A percentile compares a stretch with the other conserved stretches of the same genome.
These are phyloP conservation scores for Phytoseiulus persimilis DNA, from an alignment of 2,888 invertebrate genomes.

Conservation along the genomic window DNA sequence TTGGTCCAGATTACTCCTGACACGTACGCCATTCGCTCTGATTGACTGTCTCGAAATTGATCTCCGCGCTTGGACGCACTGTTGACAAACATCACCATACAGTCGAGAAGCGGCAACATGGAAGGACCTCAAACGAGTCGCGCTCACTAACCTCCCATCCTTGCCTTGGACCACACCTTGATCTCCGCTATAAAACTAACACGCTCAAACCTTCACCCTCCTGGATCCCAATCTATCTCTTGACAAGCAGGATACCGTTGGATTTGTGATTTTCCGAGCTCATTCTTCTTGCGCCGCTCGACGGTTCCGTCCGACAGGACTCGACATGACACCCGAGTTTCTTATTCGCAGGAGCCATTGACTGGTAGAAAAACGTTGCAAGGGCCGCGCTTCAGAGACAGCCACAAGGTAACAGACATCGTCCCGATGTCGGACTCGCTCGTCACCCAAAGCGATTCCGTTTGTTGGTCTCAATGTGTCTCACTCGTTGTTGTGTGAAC, in stretches of 20 bases:
- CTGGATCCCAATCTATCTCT: no score
- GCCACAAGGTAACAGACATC: constrained; percentile 11
- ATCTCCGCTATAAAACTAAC: no score
- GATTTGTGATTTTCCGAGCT: no score
- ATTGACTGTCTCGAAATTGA: background rate
- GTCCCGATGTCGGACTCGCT: background rate
- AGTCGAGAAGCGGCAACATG: background rate
- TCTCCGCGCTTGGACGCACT: background rate
- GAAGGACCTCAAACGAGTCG: background rate
- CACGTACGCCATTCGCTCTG: background rate
- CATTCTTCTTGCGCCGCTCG: no score
- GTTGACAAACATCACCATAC: background rate
- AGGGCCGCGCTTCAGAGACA: constrained; percentile 9
- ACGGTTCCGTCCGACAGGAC: background rate
- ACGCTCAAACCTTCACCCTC: no score
- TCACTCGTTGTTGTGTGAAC: background rate
- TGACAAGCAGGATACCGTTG: no score
- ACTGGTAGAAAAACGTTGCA: constrained; percentile 22
- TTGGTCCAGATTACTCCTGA: background rate
- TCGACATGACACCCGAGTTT: background rate
- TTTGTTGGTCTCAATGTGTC: background rate
- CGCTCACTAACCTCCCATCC: no score
- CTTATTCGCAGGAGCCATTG: constrained; percentile 27
- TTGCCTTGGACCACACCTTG: no score
- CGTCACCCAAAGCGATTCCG: background rate